Evolutionary conservation across 2,797 vertebrate species (phyloP).

Genomic region (Brachyalestes nurse): DNA sequence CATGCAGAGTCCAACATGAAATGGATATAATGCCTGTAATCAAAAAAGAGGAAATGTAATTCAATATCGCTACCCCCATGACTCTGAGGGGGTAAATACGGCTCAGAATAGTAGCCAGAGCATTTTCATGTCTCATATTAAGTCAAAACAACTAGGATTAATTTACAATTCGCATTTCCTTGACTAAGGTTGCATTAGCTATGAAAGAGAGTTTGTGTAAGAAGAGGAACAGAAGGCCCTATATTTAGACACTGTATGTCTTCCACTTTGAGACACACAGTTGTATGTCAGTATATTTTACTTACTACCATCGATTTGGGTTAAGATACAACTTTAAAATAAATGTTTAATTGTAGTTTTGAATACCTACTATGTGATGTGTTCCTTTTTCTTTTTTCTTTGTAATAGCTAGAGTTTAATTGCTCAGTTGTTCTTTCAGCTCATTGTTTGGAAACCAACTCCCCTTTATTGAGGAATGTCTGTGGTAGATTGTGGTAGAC

Average conservation of each 20-base stretch:
- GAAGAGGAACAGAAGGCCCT: neutral
- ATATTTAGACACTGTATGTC: neutral
- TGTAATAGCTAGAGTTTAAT: neutral
- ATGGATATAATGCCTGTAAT: constrained; percentile 23
- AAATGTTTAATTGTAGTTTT: constrained; percentile 2
- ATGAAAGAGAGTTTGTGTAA: neutral
- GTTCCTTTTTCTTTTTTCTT: neutral
- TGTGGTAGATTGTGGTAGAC: neutral
- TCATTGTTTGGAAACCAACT: neutral
- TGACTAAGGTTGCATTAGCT: neutral
- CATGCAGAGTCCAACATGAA: constrained; percentile 36
- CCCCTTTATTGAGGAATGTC: neutral
- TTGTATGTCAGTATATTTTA: constrained; percentile 24
- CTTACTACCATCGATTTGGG: neutral
- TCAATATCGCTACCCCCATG: neutral
- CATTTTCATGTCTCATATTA: constrained; percentile 7
- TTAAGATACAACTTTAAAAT: neutral
- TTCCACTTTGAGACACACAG: constrained; percentile 29
- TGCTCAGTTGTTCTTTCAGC: neutral
- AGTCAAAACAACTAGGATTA: neutral
- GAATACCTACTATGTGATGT: neutral
- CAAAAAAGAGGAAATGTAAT: constrained; percentile 25
- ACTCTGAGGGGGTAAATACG: constrained; percentile 11
- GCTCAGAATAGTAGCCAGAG: neutral
- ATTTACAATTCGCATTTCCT: neutral